Evolutionary conservation across 2,113 vertebrate genomes (phyloP).

Genomic region (Larimichthys crocea): DNA sequence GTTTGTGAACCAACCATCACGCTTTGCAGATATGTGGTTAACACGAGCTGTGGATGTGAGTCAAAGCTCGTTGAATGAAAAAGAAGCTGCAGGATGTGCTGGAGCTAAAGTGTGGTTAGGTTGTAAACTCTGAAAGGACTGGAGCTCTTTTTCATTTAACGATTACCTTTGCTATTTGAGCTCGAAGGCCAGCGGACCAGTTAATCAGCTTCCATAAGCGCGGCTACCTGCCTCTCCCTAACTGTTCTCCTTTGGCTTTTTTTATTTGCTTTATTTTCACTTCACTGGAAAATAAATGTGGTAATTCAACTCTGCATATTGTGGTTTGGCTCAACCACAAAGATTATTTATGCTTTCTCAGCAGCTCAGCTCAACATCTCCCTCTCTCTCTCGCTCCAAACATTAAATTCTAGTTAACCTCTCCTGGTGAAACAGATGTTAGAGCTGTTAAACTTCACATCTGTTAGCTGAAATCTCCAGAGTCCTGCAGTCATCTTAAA

Average conservation of each 20-base stretch:
- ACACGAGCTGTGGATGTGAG: not conserved
- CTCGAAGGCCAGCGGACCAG: conserved; percentile 4
- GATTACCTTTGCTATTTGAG: conserved; percentile 5
- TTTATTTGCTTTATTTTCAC: not conserved
- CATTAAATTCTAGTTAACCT: conserved; percentile 12
- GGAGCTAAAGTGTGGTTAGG: not conserved
- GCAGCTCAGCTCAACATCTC: not conserved
- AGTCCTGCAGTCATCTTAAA: conserved; percentile 13
- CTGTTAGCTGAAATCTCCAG: conserved; percentile 19
- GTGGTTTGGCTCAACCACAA: not conserved
- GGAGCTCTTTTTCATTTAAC: not conserved
- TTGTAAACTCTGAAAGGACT: not conserved
- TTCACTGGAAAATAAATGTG: not conserved
- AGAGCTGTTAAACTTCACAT: conserved; percentile 31
- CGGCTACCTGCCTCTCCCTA: not conserved
- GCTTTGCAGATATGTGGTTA: not conserved
- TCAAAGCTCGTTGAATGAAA: not conserved
- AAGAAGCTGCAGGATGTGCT: not conserved
- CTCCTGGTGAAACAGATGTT: conserved; percentile 28
- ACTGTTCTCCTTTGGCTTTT: not conserved
- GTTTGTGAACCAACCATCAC: not conserved
- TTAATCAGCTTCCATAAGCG: conserved; percentile 9
- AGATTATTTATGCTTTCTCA: not conserved
- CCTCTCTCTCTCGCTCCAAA: not conserved
- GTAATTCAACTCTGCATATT: not conserved